Evolutionary conservation across 2,113 vertebrate species (phyloP), one percentile per base, ranked within the genome.

Genomic region (Limnothrissa miodon): DNA sequence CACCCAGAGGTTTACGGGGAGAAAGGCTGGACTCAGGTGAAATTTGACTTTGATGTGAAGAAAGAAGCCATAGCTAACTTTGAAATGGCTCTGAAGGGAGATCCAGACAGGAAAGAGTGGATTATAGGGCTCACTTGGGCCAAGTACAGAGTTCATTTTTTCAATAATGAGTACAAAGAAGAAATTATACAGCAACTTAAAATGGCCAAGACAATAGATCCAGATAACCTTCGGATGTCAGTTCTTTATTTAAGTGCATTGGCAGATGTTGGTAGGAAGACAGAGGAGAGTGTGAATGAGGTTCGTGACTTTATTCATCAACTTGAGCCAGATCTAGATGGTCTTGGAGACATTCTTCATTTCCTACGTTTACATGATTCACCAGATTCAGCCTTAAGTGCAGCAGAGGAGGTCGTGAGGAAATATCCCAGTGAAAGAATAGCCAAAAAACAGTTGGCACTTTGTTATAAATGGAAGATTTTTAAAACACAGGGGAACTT

Each of bases 1-100:
- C 83, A 83, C 15, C 83, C 83, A 25, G 83, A 83, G 45, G 83
- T 83, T 4, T 45, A 59, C 17, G 83, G 83, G 39, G 83, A 80
- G 45, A 83, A 80, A 79, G 83, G 29, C 53, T 83, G 78, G 78
- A 66, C 39, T 13, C 42, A 62, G 53, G 1, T 80, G 42, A 83
- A 80, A 42, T 70, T 83, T n/a, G 1, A 25, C 7, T 9, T 1
- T 17, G 29, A 51, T 13, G 44, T 39, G 23, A 80, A 48, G 48
- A 3, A 1, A 0, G 15, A 80, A 25, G 78, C 83, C 0, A 23
- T 80, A 45, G 19, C 11, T 80, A n/a, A n/a, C 5, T 83, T 83
- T n/a, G 80, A 80, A 15, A 45, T 45, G 78, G 83, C 82, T 83
- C 0, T 83, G 23, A 29, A 21, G 19, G 82, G 45, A 53, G 36